Evolutionary conservation across 2,797 vertebrate genomes (phyloP).

Genomic region (Xenops minutus): DNA sequence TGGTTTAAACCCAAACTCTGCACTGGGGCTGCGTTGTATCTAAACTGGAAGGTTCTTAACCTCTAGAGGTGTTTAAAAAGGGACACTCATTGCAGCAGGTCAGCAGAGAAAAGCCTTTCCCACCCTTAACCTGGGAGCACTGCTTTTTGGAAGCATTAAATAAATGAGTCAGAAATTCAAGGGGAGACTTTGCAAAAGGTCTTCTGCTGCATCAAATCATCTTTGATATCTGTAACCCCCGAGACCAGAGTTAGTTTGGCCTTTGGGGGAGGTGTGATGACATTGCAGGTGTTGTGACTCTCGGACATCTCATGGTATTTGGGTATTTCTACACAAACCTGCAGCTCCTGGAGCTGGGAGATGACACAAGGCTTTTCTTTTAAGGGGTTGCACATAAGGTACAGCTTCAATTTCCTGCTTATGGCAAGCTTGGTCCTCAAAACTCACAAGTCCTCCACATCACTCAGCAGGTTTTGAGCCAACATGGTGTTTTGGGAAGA

Average conservation of each 20-base stretch:
- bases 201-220: neutral
- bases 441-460: neutral
- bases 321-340: neutral
- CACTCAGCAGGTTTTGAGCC: neutral
- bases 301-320: accelerated
- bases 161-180: neutral
- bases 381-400: neutral
- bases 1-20: neutral
- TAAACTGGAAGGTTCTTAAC: neutral
- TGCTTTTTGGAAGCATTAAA: neutral
- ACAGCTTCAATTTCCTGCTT: neutral
- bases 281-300: neutral
- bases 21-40: accelerated
- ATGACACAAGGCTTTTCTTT: accelerated
- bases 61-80: neutral
- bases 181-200: neutral
- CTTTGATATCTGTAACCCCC: accelerated
- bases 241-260: neutral
- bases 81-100: neutral
- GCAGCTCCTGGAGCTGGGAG: neutral
- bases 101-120: neutral
- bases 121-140: neutral
- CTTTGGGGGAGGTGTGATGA: neutral
- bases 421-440: neutral
- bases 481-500: neutral